phyloP scores from a whole-genome alignment of 2,797 vertebrate species.

The Manis javanica region DNA sequence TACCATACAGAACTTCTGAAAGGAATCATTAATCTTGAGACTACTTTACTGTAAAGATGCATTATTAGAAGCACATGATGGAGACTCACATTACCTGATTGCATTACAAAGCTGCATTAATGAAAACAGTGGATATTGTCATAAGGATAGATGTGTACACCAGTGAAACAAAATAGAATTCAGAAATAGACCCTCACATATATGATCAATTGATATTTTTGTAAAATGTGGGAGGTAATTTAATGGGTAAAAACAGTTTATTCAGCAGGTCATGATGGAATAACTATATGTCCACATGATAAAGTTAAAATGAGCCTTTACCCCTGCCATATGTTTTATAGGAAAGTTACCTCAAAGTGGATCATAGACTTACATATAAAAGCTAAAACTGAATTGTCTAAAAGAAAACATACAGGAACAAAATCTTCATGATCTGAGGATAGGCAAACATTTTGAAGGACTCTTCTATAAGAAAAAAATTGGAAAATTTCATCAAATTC shows the following conservation, averaged over 20 bases:
- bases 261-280: neutral
- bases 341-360: neutral
- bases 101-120: neutral
- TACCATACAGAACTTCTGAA: neutral
- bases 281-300: neutral
- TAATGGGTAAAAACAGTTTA: neutral
- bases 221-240: neutral
- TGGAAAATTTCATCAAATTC: neutral
- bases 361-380: neutral
- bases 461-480: slow-evolving; percentile 24
- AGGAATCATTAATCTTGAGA: neutral
- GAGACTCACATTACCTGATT: neutral
- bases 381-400: neutral
- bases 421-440: neutral
- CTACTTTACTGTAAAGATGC: neutral
- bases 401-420: neutral
- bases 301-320: slow-evolving; percentile 26
- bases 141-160: neutral
- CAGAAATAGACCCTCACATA: neutral
- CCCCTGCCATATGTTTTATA: neutral
- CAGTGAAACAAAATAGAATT: neutral
- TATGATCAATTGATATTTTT: neutral
- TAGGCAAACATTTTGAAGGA: slow-evolving; percentile 24
- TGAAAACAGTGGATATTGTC: neutral
- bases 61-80: neutral